Evolutionary conservation across 2,797 vertebrate genomes (phyloP), one percentile per base, ranked within the genome.

Genomic region (Hydrocynus forskahlii): DNA sequence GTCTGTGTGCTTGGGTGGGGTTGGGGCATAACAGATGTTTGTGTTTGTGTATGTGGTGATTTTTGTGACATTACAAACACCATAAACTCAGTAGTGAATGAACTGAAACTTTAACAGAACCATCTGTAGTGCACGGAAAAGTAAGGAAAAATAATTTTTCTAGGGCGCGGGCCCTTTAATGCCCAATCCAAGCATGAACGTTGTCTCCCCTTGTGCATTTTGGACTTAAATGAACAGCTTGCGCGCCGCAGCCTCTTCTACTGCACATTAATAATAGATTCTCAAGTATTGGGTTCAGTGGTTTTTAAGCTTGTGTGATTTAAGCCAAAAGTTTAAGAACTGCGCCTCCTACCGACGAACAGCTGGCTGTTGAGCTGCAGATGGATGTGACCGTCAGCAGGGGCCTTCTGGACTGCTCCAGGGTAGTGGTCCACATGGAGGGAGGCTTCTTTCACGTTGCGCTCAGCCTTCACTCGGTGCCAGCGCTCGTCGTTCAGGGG

Each of bases 291-390:
- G 17, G 57, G 55, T 48, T 48, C 10, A 48, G 45, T 48, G 45
- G 45, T 48, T 48, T 48, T 35, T 35, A 35, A 35, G 4, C 35
- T 48, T 8, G 45, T 12, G 12, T 48, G 12, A 10, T 48, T 48
- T 48, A 48, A 48, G 45, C 19, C 2, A 21, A 23, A 66, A 19
- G 9, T 54, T 16, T 45, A 40, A 16, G 2, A 76, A 43, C 8
- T 2, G 25, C n/a, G 57, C 38, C 1, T 68, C 97, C 88, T 92
- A 99, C 97, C 97, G 88, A 99, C 96, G 78, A 97, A 99, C 74
- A 99, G 93, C 82, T 97, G 97, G 88, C 97, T 99, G 91, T 97
- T 97, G 80, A 99, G 96, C 87, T 98, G 97, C 66, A 99, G 87
- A 72, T 95, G 96, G 60, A 96, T 94, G 70, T 97, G 97, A 0